Base-by-base conservation (phyloP, 2,888 invertebrate species). In the Slavum lentiscoides region DNA sequence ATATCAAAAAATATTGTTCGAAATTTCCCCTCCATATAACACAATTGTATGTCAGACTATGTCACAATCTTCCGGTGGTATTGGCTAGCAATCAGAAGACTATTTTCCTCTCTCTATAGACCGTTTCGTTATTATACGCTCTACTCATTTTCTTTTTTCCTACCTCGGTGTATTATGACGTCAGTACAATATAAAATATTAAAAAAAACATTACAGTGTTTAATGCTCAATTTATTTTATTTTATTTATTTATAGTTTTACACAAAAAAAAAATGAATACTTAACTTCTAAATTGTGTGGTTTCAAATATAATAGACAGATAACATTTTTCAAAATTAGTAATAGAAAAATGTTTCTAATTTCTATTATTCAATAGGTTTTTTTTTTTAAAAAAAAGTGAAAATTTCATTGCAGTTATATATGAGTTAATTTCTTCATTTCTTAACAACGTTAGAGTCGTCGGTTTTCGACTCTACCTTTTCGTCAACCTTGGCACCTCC, bases 1-100 rank as follows among this genome's bases (percentile, higher is more conserved):
- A 70, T 77, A 77, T 77, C 68, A 77, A 77, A 43, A 76, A 77
- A 77, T 77, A 70, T 70, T 77, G 62, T 77, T 69, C 53, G 19
- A 37, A 69, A 69, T 55, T 70, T 37, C 77, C 69, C 77, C 70
- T 55, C 59, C 39, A 66, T 19, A 39, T 39, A 58, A 55, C 23
- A 55, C 23, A 9, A 15, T 58, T n/a, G 62, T 64, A 30, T 30
- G 39, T 39, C 30, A 23, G 43, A 21, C 64, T 9, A 19, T 67
- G 58, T 23, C 55, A 75, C 43, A 66, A 23, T 75, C 15, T 66
- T 67, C 66, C 39, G 55, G 74, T 37, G 64, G 64, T 74, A 55
- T 74, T 64, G 30, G 49, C 13, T 49, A 73, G 73, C 21, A 68
- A 62, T 55, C 37, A 8, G 21, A 70, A 69, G 21, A 62, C 37